Base-by-base conservation (phyloP, 2,888 invertebrate species). In the Polydrusus cervinus region DNA sequence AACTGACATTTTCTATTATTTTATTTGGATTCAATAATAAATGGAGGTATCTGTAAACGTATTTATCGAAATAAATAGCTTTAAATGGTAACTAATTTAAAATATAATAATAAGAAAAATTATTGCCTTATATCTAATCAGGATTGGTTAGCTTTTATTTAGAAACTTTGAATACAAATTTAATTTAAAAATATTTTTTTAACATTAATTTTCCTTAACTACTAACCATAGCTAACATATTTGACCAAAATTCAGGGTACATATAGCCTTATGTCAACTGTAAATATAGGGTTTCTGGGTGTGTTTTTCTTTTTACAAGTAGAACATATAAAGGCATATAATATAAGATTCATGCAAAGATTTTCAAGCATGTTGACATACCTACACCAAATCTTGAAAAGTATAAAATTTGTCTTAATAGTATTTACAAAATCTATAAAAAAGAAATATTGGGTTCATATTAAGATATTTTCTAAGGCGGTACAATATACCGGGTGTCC, bases 201-300 rank as follows among this genome's bases (percentile, higher is more conserved):
- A n/a, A n/a, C 1, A 34, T 7, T 9, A 3, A 60, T 60, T 60
- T 60, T 34, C 57, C 57, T 60, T 38, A 60, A 60, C 57, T 57
- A 38, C 38, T 1, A 38, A 60, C 57, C 38, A 60, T 60, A 38
- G 57, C 57, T 38, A 34, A 57, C 34, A 57, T 34, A 57, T 16
- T 57, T 57, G 57, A 69, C 66, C 14, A 60, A 14, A 9, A 57
- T 57, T 66, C 74, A 72, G 79, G 79, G 81, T 80, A 60, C 38
- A 38, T 53, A 79, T 81, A 81, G 80, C 80, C 80, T 81, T 71
- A 43, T 47, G 65, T 64, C 40, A 38, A 34, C n/a, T 65, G 62
- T 62, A 47, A 14, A 69, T 64, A 71, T 78, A 77, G 78, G 43
- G 53, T 69, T 64, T 66, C 7, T 62, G 68, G 74, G 78, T 77